Evolutionary conservation across 2,888 invertebrate genomes (phyloP), one percentile per base, ranked within the genome.

Genomic region (Drosophila neonasuta): DNA sequence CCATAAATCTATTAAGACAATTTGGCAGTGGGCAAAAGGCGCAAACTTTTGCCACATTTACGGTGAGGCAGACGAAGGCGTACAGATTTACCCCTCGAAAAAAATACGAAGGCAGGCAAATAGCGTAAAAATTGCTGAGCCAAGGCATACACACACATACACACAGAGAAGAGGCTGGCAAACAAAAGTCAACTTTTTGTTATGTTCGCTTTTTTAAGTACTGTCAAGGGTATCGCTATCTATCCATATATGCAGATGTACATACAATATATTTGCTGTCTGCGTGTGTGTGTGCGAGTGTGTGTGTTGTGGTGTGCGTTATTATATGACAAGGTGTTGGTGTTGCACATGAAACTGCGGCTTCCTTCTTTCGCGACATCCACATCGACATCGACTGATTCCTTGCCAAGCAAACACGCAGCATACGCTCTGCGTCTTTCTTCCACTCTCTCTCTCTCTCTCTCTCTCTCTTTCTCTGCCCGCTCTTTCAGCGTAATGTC

Each of bases 161-260:
- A 15, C 15, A 51, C 46, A 51, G 74, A 68, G 68, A 24, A 24
- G 24, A 46, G 73, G 55, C 68, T 59, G 58, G 65, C 86, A 81
- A 81, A 82, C 81, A 81, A 85, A 81, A 87, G 80, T 74, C 67
- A 87, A 85, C 71, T 86, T 74, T 71, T 74, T 41, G 39, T 74
- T 76, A 70, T 74, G 46, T 71, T 62, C 61, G 61, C 24, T 69
- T 75, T 85, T 87, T 87, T 85, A 87, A 81, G 81, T 85, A 87
- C 81, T 87, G 87, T 77, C 87, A 81, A 85, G 81, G 87, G 81
- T 81, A 87, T 87, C 80, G 87, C 87, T 81, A 86, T 87, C 87
- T 87, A 70, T 80, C 70, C 68, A 70, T 81, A 66, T 62, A 73
- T 65, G 50, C 39, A 42, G 24, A 32, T 4, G 17, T 56, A 45